Conservation (phyloP, 2,888 invertebrate genomes). For the Drosophila paranaensis region DNA sequence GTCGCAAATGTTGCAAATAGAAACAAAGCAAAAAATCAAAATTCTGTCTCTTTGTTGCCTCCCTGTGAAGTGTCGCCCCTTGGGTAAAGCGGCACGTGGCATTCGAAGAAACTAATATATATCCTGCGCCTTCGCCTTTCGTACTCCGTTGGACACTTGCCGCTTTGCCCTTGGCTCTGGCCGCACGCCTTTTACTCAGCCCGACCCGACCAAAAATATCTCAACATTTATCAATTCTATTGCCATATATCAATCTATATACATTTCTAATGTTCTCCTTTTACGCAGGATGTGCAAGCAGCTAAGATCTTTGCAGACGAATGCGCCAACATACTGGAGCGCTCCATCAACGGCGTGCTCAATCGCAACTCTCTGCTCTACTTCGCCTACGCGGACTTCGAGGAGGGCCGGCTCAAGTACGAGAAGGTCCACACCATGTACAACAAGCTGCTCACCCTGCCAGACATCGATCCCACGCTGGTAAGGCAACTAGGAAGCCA, state of each 20-base stretch:
- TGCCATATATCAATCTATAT: neutral
- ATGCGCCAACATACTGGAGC: constrained; percentile 96
- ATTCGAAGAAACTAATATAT: neutral
- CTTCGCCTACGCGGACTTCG: constrained; percentile 99
- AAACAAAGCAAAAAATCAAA: constrained; percentile 47
- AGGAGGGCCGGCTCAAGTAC: constrained; percentile 97
- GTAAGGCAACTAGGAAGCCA: constrained; percentile 85
- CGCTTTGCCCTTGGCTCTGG: constrained; percentile 78
- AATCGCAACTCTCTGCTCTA: constrained; percentile 97
- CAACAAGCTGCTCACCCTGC: constrained; percentile 94
- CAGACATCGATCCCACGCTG: constrained; percentile 97
- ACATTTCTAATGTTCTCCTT: neutral
- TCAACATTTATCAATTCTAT: no score
- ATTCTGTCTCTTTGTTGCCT: constrained; percentile 59
- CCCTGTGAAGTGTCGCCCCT: constrained; percentile 70
- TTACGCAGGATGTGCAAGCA: constrained; percentile 93
- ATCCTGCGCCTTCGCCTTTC: no score
- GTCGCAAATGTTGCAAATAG: constrained; percentile 56
- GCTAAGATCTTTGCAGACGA: constrained; percentile 97
- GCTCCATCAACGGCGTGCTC: constrained; percentile 95
- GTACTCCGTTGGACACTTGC: constrained; percentile 69
- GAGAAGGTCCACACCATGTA: constrained; percentile 98
- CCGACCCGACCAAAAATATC: neutral
- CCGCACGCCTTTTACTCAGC: constrained; percentile 77
- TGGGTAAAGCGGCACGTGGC: constrained; percentile 64